A percentile compares a stretch with the other conserved stretches of the same genome.
Evolutionary conservation across 1,140 invertebrate species (phyloP).

Genomic region (Euglossa dilemma): DNA sequence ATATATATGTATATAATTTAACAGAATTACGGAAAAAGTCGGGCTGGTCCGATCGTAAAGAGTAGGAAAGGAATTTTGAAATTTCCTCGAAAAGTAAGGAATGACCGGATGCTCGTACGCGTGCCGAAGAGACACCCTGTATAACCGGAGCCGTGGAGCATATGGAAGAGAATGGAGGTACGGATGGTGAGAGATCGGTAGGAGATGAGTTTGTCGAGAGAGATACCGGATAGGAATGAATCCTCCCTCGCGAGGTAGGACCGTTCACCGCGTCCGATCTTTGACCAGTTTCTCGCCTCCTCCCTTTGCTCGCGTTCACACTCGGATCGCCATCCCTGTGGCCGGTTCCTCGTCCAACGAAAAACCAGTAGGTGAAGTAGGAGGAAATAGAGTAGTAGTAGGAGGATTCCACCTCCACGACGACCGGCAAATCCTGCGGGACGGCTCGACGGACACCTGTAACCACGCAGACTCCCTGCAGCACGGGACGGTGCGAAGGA

Average conservation of each 20-base stretch:
- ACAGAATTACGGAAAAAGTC: too few species aligned
- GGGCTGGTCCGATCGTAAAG: too few species aligned
- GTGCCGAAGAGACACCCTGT: too few species aligned
- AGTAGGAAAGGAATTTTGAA: too few species aligned
- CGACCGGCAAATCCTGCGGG: conserved; percentile 65
- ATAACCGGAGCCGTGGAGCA: too few species aligned
- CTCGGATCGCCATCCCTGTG: conserved; percentile 48
- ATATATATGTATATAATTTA: too few species aligned
- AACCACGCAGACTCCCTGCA: conserved; percentile 69
- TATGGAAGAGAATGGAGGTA: too few species aligned
- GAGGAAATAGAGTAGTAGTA: conserved; percentile 68
- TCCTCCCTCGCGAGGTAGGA: neutral
- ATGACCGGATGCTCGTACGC: too few species aligned
- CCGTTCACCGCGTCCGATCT: neutral
- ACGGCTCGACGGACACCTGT: conserved; percentile 68
- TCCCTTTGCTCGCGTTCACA: conserved; percentile 6
- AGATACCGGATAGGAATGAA: neutral
- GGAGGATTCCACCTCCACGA: conserved; percentile 67
- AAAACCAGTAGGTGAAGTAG: conserved; percentile 60
- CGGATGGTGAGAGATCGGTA: too few species aligned
- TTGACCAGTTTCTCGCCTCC: neutral
- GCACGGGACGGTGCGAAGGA: conserved; percentile 55
- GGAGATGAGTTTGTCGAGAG: too few species aligned
- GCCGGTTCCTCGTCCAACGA: conserved; percentile 51
- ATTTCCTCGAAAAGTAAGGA: too few species aligned